These are phyloP conservation scores for Nothoprocta perdicaria DNA, from an alignment of 2,113 vertebrate species.

Conservation along the genomic window DNA sequence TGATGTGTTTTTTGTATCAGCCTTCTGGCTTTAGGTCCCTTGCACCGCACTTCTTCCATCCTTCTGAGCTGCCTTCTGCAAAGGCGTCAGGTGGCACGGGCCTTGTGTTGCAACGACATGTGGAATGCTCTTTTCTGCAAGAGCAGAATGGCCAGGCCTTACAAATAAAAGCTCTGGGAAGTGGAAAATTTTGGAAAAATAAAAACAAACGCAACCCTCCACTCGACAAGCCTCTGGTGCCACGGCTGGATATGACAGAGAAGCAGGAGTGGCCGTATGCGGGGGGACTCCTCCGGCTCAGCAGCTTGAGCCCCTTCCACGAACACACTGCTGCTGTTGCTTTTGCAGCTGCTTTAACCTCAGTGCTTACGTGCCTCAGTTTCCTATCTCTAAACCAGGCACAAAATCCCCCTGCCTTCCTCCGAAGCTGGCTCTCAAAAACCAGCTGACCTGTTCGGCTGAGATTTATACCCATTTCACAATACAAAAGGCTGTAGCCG, in stretches of 20 bases:
- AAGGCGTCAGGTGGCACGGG: background rate
- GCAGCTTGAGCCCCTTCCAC: background rate
- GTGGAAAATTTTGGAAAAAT: background rate
- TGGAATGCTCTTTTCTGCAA: background rate
- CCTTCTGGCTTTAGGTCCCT: background rate
- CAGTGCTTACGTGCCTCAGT: conserved; percentile 7
- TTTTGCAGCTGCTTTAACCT: background rate
- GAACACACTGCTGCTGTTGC: background rate
- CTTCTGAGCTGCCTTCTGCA: background rate
- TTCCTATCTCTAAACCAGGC: background rate
- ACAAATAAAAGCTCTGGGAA: conserved; percentile 7
- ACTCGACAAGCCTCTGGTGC: background rate
- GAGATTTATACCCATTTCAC: background rate
- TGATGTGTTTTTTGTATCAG: background rate
- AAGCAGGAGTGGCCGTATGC: background rate
- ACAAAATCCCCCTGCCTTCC: background rate
- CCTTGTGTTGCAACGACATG: background rate
- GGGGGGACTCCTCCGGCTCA: background rate
- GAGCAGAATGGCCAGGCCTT: background rate
- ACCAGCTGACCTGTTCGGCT: background rate
- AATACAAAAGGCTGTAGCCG: background rate
- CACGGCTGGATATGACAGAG: background rate
- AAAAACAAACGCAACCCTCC: background rate
- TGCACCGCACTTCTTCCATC: background rate
- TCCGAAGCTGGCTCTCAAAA: background rate